A percentile compares a stretch with the other conserved stretches of the same genome.
phyloP scores from a whole-genome alignment of 2,888 invertebrate genomes.

The Plutella xylostella region DNA sequence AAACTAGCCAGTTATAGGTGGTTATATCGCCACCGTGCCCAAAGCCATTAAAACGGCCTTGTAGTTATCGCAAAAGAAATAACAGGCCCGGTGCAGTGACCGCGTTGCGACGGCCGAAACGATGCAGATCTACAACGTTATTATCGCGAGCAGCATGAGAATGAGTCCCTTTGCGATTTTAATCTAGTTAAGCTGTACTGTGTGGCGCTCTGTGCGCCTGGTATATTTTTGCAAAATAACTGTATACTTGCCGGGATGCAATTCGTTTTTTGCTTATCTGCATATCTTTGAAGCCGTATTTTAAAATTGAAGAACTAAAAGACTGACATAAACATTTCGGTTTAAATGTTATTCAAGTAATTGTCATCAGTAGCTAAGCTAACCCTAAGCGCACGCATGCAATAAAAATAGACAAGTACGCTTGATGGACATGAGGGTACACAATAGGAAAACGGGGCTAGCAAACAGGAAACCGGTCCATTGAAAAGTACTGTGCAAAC shows the following conservation, averaged over 20 bases:
- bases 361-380: too few species aligned
- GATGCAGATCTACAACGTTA: constrained; percentile 20
- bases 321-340: too few species aligned
- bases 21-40: constrained; percentile 36
- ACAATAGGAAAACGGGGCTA: constrained; percentile 14
- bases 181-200: constrained; percentile 33
- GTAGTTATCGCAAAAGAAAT: constrained; percentile 43
- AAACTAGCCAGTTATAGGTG: constrained; percentile 6
- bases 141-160: constrained; percentile 37
- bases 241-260: too few species aligned
- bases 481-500: constrained; percentile 59
- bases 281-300: too few species aligned
- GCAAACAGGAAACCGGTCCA: constrained; percentile 48
- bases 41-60: constrained; percentile 59
- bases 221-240: constrained; percentile 18
- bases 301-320: too few species aligned
- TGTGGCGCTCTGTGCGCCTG: constrained; percentile 32
- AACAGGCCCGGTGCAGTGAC: constrained; percentile 14
- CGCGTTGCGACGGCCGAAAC: constrained; percentile 10
- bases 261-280: too few species aligned
- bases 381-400: too few species aligned
- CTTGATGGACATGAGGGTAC: neutral
- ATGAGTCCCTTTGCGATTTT: constrained; percentile 43
- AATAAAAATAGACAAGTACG: neutral
- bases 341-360: too few species aligned